Evolutionary conservation across 2,797 vertebrate species (phyloP).

Genomic region (Masticophis lateralis): DNA sequence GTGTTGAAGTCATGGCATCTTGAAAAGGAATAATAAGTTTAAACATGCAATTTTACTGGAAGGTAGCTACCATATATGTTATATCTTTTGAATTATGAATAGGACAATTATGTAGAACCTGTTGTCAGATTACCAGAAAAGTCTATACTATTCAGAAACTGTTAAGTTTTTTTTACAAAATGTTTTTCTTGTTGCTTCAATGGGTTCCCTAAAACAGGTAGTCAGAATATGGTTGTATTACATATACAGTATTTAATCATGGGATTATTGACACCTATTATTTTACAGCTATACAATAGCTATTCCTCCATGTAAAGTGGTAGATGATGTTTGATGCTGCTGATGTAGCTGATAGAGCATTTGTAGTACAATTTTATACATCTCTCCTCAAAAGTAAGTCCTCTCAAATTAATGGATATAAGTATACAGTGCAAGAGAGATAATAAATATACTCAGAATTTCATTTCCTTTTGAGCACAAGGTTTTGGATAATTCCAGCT

Average conservation of each 20-base stretch:
- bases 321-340: neutral
- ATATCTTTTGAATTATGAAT: neutral
- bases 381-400: neutral
- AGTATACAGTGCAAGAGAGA: neutral
- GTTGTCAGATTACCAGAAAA: slow-evolving; percentile 6
- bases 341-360: neutral
- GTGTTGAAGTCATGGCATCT: neutral
- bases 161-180: neutral
- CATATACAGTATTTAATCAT: neutral
- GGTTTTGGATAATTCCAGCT: neutral
- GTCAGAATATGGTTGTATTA: accelerated
- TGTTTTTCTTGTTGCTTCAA: neutral
- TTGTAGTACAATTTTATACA: neutral
- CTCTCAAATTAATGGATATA: neutral
- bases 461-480: slow-evolving; percentile 11
- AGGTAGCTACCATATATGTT: neutral
- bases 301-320: neutral
- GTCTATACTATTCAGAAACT: neutral
- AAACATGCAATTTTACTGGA: neutral
- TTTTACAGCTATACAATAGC: neutral
- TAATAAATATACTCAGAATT: neutral
- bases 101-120: neutral
- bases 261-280: neutral
- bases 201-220: neutral
- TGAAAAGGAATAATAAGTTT: neutral